Base-by-base conservation (phyloP, 2,888 invertebrate genomes). In the Lasioglossum figueresi region DNA sequence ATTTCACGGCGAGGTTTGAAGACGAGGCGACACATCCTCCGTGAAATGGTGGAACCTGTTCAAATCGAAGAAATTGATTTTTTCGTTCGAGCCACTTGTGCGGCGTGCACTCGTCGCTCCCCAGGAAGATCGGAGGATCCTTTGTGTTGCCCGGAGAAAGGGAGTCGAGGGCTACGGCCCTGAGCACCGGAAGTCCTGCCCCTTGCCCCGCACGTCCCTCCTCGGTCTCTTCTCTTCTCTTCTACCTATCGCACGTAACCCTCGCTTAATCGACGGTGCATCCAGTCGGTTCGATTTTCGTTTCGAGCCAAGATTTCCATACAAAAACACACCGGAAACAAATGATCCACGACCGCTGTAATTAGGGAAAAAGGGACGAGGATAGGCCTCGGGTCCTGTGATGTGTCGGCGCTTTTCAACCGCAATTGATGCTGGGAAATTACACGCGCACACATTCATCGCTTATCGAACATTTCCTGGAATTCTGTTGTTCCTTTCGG, bases 111-210 rank as follows among this genome's bases (percentile, higher is more conserved):
- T 75, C 68, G 34, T 79, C 73, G 79, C 63, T 76, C 71, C 80
- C 31, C 80, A 34, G 45, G 80, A 76, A 66, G 71, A 72, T 73
- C 73, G 45, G 76, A 59, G 76, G 8, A 56, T 83, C 77, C 90
- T 87, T 89, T 90, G 90, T 88, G 76, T 68, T 37, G 75, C 59
- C 56, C 66, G 56, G 88, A 83, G 85, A 83, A 89, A 82, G 80
- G 83, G 63, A 88, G 56, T 37, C 63, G 84, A 84, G 84, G 84
- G 81, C 74, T 87, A 86, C 89, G 89, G 84, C 86, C 90, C 91
- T 90, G 90, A 73, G 59, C 86, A 83, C 90, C 90, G 91, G 90
- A 91, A 90, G 86, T 87, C 82, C 83, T 76, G 80, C 81, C 77
- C 85, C 52, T 16, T 78, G 34, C 40, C 4, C 79, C 19, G 12